These are phyloP conservation scores for Temnopleurus reevesii DNA, from an alignment of 53 echinoderm and acorn worm genomes.

Conservation along the genomic window DNA sequence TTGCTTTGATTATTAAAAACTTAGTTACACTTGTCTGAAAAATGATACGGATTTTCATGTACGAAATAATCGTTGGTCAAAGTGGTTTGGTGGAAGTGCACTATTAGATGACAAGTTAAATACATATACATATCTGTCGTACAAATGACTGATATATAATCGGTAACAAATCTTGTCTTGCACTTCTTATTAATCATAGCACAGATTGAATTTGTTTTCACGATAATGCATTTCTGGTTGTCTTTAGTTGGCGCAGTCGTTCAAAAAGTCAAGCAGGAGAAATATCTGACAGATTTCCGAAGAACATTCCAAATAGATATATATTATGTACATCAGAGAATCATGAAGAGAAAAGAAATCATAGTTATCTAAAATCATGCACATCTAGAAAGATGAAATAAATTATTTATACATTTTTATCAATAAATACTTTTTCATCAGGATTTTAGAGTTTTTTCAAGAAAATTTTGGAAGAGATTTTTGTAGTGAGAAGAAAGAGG, in stretches of 20 bases:
- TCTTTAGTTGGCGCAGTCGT: background rate
- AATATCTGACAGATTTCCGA: background rate
- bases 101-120: background rate
- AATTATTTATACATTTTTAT: conserved; percentile 13
- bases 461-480: conserved; percentile 6
- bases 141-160: background rate
- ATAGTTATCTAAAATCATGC: conserved; percentile 25
- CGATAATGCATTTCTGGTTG: background rate
- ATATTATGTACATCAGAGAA: conserved; percentile 47
- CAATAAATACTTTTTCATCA: background rate
- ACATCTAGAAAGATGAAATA: conserved; percentile 6
- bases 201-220: background rate
- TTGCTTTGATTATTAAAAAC: background rate
- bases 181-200: background rate
- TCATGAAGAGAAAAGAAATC: background rate
- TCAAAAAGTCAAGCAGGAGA: conserved; percentile 29
- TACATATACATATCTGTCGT: background rate
- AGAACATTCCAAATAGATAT: conserved; percentile 42
- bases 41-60: background rate
- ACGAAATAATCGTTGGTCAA: background rate
- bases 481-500: background rate
- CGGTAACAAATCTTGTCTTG: background rate
- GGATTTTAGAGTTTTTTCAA: background rate
- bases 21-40: conserved; percentile 34
- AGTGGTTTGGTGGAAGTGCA: background rate